These are phyloP conservation scores for Eriocheir sinensis DNA, from an alignment of 1,140 invertebrate genomes.

Conservation along the genomic window DNA sequence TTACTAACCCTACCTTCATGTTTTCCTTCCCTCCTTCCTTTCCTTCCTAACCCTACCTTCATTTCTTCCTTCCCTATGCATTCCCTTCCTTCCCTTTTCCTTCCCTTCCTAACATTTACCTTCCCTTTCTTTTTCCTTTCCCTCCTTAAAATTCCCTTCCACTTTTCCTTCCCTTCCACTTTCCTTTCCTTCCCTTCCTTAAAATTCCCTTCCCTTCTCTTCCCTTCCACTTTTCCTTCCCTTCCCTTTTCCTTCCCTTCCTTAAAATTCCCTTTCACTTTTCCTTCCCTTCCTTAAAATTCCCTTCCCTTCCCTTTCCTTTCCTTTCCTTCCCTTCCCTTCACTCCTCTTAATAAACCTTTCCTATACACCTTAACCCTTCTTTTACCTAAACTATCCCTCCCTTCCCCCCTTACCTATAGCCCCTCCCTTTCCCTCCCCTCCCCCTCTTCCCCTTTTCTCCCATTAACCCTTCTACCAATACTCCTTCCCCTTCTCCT, in stretches of 20 bases:
- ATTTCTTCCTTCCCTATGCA: neutral
- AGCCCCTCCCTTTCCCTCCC: neutral
- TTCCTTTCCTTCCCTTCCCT: neutral
- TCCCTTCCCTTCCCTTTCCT: constrained; percentile 11
- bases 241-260: neutral
- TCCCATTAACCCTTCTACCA: neutral
- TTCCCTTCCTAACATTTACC: neutral
- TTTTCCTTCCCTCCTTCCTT: neutral
- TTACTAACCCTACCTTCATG: neutral
- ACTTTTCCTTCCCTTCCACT: too few relatives aligned
- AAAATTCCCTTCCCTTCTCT: neutral
- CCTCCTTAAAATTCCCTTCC: too few relatives aligned
- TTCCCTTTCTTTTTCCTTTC: neutral
- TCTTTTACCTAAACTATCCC: neutral
- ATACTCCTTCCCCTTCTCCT: neutral
- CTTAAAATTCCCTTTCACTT: too few relatives aligned
- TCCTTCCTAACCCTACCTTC: neutral
- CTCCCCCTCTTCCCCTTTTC: neutral
- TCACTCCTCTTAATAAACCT: neutral
- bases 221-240: neutral
- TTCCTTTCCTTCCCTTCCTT: too few relatives aligned
- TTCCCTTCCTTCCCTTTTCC: neutral
- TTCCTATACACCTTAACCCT: neutral
- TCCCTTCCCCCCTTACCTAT: neutral
- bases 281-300: too few relatives aligned